These are phyloP conservation scores for Vollenhovia emeryi DNA, from an alignment of 1,140 invertebrate species.

Conservation along the genomic window DNA sequence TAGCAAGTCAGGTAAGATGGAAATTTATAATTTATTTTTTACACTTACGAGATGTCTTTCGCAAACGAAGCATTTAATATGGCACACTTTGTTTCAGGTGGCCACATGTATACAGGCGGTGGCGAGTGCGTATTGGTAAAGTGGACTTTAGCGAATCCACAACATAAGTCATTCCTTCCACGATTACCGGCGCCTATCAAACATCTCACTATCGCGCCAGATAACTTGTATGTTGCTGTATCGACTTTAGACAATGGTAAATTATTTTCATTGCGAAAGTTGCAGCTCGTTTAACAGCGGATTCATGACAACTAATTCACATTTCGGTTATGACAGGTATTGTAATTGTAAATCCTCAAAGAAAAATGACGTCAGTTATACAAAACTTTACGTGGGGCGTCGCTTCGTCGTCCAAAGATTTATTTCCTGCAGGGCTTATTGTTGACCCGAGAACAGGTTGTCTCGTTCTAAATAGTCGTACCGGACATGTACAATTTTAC, in stretches of 20 bases:
- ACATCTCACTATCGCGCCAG: slow-evolving; percentile 88
- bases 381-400: slow-evolving; percentile 89
- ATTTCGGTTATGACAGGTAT: slow-evolving; percentile 85
- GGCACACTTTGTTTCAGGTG: slow-evolving; percentile 82
- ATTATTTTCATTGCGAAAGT: not conserved
- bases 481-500: slow-evolving; percentile 94
- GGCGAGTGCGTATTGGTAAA: slow-evolving; percentile 93
- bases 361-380: slow-evolving; percentile 87
- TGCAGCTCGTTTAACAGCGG: not conserved
- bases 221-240: slow-evolving; percentile 89
- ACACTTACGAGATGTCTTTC: not conserved
- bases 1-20: slow-evolving; percentile 87
- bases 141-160: slow-evolving; percentile 88
- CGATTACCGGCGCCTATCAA: slow-evolving; percentile 90
- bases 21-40: slow-evolving; percentile 9
- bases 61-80: not conserved
- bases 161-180: slow-evolving; percentile 89
- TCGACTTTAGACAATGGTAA: slow-evolving; percentile 91
- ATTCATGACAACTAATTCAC: not conserved
- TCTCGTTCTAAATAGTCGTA: slow-evolving; percentile 91
- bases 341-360: slow-evolving; percentile 88
- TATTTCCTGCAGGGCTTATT: slow-evolving; percentile 88
- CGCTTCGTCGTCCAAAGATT: slow-evolving; percentile 80
- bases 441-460: slow-evolving; percentile 89
- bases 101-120: slow-evolving; percentile 91